Evolutionary conservation across 2,888 invertebrate genomes (phyloP).

Genomic region (Tiphia femorata): DNA sequence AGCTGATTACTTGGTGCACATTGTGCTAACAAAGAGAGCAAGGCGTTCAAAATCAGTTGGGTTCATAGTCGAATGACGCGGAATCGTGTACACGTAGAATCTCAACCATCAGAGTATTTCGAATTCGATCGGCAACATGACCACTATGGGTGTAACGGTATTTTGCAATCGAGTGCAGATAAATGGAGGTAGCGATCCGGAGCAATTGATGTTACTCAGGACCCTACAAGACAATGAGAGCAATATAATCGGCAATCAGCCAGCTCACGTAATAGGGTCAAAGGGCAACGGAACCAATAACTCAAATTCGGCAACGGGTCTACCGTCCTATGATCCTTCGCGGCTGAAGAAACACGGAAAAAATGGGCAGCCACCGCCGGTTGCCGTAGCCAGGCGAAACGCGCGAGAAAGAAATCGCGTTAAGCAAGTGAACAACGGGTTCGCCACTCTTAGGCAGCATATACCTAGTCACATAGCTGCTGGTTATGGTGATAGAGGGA

Average conservation of each 20-base stretch:
- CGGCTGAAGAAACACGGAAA: slow-evolving; percentile 66
- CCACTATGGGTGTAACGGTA: slow-evolving; percentile 65
- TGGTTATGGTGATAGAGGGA: slow-evolving; percentile 77
- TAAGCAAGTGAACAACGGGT: slow-evolving; percentile 92
- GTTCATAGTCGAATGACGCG: too few relatives aligned
- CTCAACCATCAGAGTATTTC: too few relatives aligned
- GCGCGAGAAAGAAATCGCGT: slow-evolving; percentile 94
- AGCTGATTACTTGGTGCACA: too few relatives aligned
- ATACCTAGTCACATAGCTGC: slow-evolving; percentile 87
- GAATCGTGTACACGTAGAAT: too few relatives aligned
- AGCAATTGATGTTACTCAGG: slow-evolving; percentile 63
- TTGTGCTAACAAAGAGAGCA: too few relatives aligned
- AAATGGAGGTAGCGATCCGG: slow-evolving; percentile 58
- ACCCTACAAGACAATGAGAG: slow-evolving; percentile 65
- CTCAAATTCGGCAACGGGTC: slow-evolving; percentile 23
- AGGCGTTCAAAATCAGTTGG: too few relatives aligned
- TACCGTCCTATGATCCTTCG: slow-evolving; percentile 71
- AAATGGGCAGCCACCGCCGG: slow-evolving; percentile 76
- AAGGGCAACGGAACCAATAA: slow-evolving; percentile 30
- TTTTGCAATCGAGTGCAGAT: slow-evolving; percentile 61
- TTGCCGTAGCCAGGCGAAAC: slow-evolving; percentile 89
- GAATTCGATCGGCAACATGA: slow-evolving; percentile 57
- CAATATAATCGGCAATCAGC: slow-evolving; percentile 60
- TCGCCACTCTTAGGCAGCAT: slow-evolving; percentile 87
- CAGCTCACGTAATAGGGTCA: slow-evolving; percentile 45